Evolutionary conservation across 1,140 invertebrate genomes (phyloP), one percentile per base, ranked within the genome.

Genomic region (Subanguina moxae): DNA sequence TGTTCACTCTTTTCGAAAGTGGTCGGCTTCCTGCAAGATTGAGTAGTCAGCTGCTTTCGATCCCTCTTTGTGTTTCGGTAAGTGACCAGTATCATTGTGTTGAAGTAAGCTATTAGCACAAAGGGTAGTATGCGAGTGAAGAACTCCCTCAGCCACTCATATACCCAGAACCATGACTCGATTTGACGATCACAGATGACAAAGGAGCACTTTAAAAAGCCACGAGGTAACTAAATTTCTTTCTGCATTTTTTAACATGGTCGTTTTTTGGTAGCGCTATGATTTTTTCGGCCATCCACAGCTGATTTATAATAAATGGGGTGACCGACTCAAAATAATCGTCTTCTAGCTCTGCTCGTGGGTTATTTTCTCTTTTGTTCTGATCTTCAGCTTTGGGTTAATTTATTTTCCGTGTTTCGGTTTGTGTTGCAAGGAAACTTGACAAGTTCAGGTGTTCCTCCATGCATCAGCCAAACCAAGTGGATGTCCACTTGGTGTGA

Each of bases 81-180:
- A 13, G 81, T 82, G 32, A 82, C 68, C 17, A 82, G 68, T 64
- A 82, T 82, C 46, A 67, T 76, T 28, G 66, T 62, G 62, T 82
- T 82, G 57, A 83, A 73, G 57, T 76, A 82, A 43, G 81, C 81
- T 43, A 82, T 72, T 8, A 82, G 67, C 43, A 82, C 61, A 67
- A 82, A 82, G 15, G 80, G 80, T 25, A 83, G 67, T 38, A 83
- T 66, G n/a, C 80, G 70, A 1, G 74, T 82, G 63, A 83, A 66
- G 38, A 80, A 70, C 62, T 82, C 80, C 17, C 80, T 68, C 27
- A 78, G 58, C 68, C 73, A 78, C 71, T 82, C 78, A 67, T 82
- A 82, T 17, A 76, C 59, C 28, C 58, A 38, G 27, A 76, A 83
- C 75, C 77, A 82, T 13, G 71, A 45, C 28, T 76, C 71, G 15